Percentiles rank a stretch among this genome's conserved stretches.
phyloP scores from a whole-genome alignment of 2,888 invertebrate genomes.

The Cataglyphis livida region DNA sequence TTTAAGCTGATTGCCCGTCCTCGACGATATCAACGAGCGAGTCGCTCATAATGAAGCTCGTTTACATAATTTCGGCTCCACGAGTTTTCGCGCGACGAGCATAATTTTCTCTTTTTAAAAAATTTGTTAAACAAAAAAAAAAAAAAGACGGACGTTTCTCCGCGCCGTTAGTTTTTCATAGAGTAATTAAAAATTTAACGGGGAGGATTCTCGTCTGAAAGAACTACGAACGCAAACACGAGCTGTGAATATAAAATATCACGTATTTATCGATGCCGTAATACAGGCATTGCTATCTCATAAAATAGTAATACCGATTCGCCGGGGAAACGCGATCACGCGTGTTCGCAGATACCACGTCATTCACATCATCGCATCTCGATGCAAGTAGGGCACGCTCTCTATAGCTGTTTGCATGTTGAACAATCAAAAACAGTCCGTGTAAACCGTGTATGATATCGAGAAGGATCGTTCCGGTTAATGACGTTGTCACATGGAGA shows the following conservation, averaged over 20 bases:
- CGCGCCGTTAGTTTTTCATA: neutral
- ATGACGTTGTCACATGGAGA: neutral
- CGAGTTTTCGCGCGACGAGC: neutral
- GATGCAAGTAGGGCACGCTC: conserved; percentile 65
- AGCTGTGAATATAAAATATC: conserved; percentile 17
- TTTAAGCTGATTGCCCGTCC: conserved; percentile 47
- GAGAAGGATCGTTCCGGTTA: neutral
- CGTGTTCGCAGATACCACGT: conserved; percentile 24
- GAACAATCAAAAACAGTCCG: conserved; percentile 70
- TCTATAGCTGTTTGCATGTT: conserved; percentile 61
- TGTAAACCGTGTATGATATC: conserved; percentile 24
- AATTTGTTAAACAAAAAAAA: neutral
- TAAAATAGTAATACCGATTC: conserved; percentile 49
- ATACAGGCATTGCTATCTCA: conserved; percentile 6
- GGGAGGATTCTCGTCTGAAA: neutral
- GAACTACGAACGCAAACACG: neutral
- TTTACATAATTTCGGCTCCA: conserved; percentile 34
- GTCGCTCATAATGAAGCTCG: conserved; percentile 45
- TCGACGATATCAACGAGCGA: conserved; percentile 34
- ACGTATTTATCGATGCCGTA: conserved; percentile 42
- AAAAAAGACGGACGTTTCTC: neutral
- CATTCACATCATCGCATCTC: conserved; percentile 26
- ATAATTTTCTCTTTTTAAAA: neutral
- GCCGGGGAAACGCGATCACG: conserved; percentile 58
- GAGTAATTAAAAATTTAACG: neutral